Percentiles rank a stretch among this genome's conserved stretches.
phyloP scores from a whole-genome alignment of 2,113 vertebrate genomes.

The Prionailurus viverrinus region DNA sequence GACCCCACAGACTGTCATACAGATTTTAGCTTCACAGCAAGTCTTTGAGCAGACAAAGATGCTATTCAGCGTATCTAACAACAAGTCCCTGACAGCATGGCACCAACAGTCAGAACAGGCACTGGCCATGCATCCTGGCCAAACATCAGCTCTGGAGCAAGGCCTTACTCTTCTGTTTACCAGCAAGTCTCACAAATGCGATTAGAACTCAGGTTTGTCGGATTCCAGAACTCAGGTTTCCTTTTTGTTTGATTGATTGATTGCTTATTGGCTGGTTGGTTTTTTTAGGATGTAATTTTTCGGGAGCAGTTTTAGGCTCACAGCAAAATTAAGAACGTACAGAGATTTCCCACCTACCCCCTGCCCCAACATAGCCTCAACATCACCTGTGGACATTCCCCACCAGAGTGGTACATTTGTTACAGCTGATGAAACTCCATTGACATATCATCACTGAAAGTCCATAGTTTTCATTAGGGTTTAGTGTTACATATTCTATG shows the following conservation, averaged over 20 bases:
- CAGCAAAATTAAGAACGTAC: background rate
- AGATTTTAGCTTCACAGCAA: background rate
- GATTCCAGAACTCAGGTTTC: background rate
- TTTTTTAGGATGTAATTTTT: background rate
- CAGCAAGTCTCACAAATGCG: background rate
- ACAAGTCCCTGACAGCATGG: accelerated
- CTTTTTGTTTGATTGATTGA: background rate
- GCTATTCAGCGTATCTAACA: background rate
- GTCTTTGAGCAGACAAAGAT: background rate
- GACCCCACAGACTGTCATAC: accelerated
- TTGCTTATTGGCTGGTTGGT: accelerated
- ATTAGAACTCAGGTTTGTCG: background rate
- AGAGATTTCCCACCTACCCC: background rate
- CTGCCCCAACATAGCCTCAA: too few species aligned
- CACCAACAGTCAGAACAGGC: background rate
- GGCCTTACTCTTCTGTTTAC: too few species aligned
- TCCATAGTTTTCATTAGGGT: background rate
- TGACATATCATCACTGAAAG: background rate
- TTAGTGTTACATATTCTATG: background rate
- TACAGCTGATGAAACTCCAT: accelerated
- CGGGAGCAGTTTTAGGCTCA: background rate
- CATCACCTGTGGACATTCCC: background rate
- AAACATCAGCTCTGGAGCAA: background rate
- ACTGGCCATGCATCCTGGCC: accelerated
- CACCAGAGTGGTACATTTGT: background rate